Conservation (phyloP, 2,797 vertebrate species). For the Microchirus variegatus region DNA sequence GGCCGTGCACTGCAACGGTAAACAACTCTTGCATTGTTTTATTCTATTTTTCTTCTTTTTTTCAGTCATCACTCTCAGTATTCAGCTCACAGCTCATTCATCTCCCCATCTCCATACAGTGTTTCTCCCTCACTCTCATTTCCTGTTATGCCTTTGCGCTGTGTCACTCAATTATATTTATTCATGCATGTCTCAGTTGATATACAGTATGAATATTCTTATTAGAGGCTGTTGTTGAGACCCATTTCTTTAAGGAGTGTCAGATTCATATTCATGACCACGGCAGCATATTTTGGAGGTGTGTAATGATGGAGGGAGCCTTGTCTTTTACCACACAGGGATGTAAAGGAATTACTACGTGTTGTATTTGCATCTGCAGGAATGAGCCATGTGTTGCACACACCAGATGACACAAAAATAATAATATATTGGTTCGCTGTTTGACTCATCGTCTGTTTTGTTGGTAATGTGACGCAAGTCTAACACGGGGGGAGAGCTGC, state of each 20-base stretch:
- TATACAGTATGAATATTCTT: conserved; percentile 63
- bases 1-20: conserved; percentile 16
- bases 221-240: conserved; percentile 44
- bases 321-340: conserved; percentile 33
- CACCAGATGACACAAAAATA: conserved; percentile 31
- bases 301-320: conserved; percentile 55
- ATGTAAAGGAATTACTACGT: conserved; percentile 52
- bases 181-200: conserved; percentile 55
- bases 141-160: conserved; percentile 47
- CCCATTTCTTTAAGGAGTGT: conserved; percentile 35
- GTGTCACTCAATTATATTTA: conserved; percentile 55
- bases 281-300: conserved; percentile 41
- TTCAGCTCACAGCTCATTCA: conserved; percentile 38
- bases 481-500: conserved; percentile 17
- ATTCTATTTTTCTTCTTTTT: conserved; percentile 7
- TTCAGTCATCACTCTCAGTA: conserved; percentile 29
- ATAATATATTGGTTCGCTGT: conserved; percentile 33
- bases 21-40: conserved; percentile 22
- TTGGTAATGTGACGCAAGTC: conserved; percentile 42
- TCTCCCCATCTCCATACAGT: conserved; percentile 32
- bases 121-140: conserved; percentile 43
- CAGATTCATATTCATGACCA: conserved; percentile 64
- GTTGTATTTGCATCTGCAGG: conserved; percentile 61
- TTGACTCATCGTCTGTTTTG: conserved; percentile 43
- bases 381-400: conserved; percentile 44